phyloP scores from a whole-genome alignment of 2,888 invertebrate genomes.

The Amorpha juglandis region DNA sequence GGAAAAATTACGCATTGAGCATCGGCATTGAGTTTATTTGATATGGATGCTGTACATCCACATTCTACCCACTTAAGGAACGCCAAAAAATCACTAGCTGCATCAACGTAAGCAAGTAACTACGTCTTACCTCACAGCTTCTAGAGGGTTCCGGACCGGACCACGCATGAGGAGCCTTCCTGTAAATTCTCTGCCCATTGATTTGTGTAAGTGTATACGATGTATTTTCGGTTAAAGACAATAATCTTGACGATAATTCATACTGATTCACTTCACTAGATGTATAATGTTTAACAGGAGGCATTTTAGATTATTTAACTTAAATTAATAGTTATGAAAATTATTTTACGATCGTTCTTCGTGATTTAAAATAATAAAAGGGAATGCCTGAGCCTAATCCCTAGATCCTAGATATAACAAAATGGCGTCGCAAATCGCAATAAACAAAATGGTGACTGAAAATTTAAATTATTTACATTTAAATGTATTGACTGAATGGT shows the following conservation, averaged over 20 bases:
- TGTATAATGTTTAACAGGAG: constrained; percentile 78
- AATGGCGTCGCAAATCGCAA: constrained; percentile 45
- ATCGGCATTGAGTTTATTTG: neutral
- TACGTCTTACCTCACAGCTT: constrained; percentile 84
- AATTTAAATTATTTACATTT: neutral
- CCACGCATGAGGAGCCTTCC: constrained; percentile 84
- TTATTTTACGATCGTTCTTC: constrained; percentile 42
- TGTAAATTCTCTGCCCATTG: constrained; percentile 88
- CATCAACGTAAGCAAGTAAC: neutral
- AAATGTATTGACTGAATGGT: neutral
- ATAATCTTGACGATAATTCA: constrained; percentile 80
- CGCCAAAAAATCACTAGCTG: neutral
- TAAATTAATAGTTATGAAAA: constrained; percentile 63
- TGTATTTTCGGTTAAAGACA: constrained; percentile 78
- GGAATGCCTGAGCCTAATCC: constrained; percentile 37
- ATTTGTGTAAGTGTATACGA: constrained; percentile 84
- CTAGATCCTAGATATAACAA: constrained; percentile 45
- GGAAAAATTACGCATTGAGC: neutral
- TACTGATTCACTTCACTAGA: constrained; percentile 82
- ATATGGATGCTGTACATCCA: neutral
- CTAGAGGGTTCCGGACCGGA: constrained; percentile 81
- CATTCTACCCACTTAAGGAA: neutral
- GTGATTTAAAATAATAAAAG: constrained; percentile 65
- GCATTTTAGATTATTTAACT: constrained; percentile 75
- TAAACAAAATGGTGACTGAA: constrained; percentile 58